phyloP scores from a whole-genome alignment of 2,888 invertebrate genomes.

The Andrena haemorrhoa region DNA sequence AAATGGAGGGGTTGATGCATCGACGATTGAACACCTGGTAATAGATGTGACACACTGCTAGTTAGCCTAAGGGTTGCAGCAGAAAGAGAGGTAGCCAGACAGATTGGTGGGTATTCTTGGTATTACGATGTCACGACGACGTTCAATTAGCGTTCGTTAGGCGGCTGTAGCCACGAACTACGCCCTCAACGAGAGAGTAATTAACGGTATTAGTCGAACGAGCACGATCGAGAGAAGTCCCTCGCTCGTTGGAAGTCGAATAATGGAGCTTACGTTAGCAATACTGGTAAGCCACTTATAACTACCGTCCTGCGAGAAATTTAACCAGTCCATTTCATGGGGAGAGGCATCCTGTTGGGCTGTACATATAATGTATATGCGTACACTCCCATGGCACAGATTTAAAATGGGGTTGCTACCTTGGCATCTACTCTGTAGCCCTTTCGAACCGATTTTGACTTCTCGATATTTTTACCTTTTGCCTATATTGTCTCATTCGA shows the following conservation, averaged over 20 bases:
- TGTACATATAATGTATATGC: no score
- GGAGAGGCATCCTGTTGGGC: no score
- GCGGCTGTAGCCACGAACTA: slow-evolving; percentile 59
- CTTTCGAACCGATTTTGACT: no score
- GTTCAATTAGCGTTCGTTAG: slow-evolving; percentile 79
- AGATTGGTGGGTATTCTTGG: slow-evolving; percentile 71
- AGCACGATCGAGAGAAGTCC: slow-evolving; percentile 59
- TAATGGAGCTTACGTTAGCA: slow-evolving; percentile 70
- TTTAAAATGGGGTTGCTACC: no score
- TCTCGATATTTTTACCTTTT: no score
- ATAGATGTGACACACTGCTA: slow-evolving; percentile 2
- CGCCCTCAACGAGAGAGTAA: slow-evolving; percentile 74
- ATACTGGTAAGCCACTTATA: slow-evolving; percentile 57
- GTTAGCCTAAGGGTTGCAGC: slow-evolving; percentile 2
- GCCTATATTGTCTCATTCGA: no score
- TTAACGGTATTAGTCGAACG: slow-evolving; percentile 77
- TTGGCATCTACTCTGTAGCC: no score
- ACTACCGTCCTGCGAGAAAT: slow-evolving; percentile 32
- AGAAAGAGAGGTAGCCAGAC: slow-evolving; percentile 52
- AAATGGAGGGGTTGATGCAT: slow-evolving; percentile 12
- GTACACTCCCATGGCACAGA: no score
- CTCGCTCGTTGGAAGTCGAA: slow-evolving; percentile 64
- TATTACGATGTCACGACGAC: slow-evolving; percentile 69
- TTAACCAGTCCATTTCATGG: slow-evolving; percentile 13
- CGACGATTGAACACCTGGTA: slow-evolving; percentile 9